These are phyloP conservation scores for Otus sunia DNA, from an alignment of 2,113 vertebrate species.

Conservation along the genomic window DNA sequence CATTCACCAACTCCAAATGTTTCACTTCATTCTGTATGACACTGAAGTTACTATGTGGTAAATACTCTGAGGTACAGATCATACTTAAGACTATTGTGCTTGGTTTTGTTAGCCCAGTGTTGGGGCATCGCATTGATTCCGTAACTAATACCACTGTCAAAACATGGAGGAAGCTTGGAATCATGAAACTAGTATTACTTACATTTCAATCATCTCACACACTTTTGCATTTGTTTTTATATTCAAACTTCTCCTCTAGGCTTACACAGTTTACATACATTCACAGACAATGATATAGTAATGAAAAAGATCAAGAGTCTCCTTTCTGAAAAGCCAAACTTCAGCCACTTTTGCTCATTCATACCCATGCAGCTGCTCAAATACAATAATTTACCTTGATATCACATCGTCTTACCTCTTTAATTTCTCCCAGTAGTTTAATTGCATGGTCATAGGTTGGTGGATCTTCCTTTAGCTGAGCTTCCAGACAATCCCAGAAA, in stretches of 20 bases:
- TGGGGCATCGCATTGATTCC: not conserved
- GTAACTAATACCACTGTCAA: not conserved
- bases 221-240: not conserved
- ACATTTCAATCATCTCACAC: not conserved
- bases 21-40: not conserved
- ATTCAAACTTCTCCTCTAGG: not conserved
- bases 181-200: not conserved
- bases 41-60: not conserved
- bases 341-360: not conserved
- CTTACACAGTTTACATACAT: not conserved
- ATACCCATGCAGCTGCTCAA: not conserved
- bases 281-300: not conserved
- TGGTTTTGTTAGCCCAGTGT: not conserved
- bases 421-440: slow-evolving; percentile 81
- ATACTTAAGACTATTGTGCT: not conserved
- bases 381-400: not conserved
- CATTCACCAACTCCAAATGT: not conserved
- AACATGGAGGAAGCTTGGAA: not conserved
- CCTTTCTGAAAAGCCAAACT: not conserved
- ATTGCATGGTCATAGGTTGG: slow-evolving; percentile 79
- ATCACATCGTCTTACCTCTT: slow-evolving; percentile 73
- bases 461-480: slow-evolving; percentile 87
- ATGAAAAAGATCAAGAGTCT: not conserved
- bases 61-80: not conserved
- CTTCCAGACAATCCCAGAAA: slow-evolving; percentile 94